Base-by-base conservation (phyloP, 2,113 vertebrate genomes). In the Stigmatopora argus region DNA sequence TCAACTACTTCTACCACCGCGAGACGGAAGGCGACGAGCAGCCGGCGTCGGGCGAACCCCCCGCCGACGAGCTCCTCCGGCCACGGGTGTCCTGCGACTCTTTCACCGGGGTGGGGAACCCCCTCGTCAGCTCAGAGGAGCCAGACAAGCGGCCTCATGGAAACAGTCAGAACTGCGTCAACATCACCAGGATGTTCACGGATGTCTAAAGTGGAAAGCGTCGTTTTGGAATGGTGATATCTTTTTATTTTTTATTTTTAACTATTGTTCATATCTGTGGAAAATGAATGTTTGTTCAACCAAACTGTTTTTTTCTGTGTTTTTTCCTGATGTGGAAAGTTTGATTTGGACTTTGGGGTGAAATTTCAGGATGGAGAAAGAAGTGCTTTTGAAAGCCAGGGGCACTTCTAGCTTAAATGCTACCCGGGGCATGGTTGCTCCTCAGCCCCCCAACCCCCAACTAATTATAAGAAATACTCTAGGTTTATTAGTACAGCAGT, bases 1-100 rank as follows among this genome's bases (percentile, higher is more conserved):
- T 99, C 89, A 99, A 99, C 84, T 99, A 99, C 67, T 99, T 99
- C 82, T 98, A 99, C 83, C 97, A 98, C 87, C 87, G 97, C 49
- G 97, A 98, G 90, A 98, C 94, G 0, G 97, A 99, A 5, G 95
- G 94, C 5, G 97, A 99, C 88, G 97, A 99, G 31, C 94, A 94
- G 73, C 93, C 94, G 1, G 94, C 94, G 72, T 96, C 94, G 80
- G 64, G 15, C 92, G 89, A 93, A 94, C 57, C 53, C 13, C 53
- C 3, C 4, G 85, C 93, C 5, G 94, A 96, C 85, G 96, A 95
- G 82, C 90, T 14, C 12, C 38, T 14, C 6, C 59, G 13, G 35
- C n/a, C 94, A 81, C 91, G 92, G 75, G 92, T 93, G 79, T 92
- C 93, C 11, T 90, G 92, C 73, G 97, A 95, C 90, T 92, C 94